Evolutionary conservation across 2,797 vertebrate species (phyloP).

Genomic region (Phalloptychus januarius): DNA sequence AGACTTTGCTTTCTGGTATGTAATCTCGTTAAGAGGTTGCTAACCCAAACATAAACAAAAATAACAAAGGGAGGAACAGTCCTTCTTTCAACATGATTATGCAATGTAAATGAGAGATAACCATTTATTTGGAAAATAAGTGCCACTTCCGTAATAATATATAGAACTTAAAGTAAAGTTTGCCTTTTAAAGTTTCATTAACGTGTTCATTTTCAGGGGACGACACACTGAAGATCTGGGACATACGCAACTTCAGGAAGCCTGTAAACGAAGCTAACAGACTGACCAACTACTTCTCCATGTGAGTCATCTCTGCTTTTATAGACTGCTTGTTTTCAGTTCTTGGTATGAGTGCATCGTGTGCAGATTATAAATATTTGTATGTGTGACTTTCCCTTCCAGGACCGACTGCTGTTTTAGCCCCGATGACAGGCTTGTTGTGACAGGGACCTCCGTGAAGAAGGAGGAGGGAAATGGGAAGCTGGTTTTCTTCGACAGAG

Average conservation of each 20-base stretch:
- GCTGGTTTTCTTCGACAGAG: slow-evolving; percentile 90
- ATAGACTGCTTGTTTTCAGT: not conserved
- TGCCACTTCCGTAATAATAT: not conserved
- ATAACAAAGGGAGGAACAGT: slow-evolving; percentile 19
- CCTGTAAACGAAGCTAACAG: slow-evolving; percentile 86
- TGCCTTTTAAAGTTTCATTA: not conserved
- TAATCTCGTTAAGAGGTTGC: slow-evolving; percentile 28
- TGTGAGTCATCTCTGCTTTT: slow-evolving; percentile 82
- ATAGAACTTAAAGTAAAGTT: not conserved
- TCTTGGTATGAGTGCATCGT: not conserved
- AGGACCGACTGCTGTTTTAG: slow-evolving; percentile 99
- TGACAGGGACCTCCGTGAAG: slow-evolving; percentile 95
- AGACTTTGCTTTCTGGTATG: slow-evolving; percentile 8
- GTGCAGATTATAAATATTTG: slow-evolving; percentile 4
- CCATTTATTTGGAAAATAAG: not conserved
- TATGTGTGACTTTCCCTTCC: slow-evolving; percentile 31
- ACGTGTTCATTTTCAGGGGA: slow-evolving; percentile 83
- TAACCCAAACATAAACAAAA: slow-evolving; percentile 37
- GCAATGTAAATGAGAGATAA: slow-evolving; percentile 38
- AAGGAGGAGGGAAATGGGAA: slow-evolving; percentile 90
- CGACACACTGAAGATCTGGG: slow-evolving; percentile 96
- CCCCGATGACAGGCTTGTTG: slow-evolving; percentile 93
- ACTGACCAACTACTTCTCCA: slow-evolving; percentile 89
- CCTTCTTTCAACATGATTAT: slow-evolving; percentile 19
- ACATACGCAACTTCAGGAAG: slow-evolving; percentile 93